Conservation (phyloP, 2,888 invertebrate genomes). For the Scelioninae gen. 2 region DNA sequence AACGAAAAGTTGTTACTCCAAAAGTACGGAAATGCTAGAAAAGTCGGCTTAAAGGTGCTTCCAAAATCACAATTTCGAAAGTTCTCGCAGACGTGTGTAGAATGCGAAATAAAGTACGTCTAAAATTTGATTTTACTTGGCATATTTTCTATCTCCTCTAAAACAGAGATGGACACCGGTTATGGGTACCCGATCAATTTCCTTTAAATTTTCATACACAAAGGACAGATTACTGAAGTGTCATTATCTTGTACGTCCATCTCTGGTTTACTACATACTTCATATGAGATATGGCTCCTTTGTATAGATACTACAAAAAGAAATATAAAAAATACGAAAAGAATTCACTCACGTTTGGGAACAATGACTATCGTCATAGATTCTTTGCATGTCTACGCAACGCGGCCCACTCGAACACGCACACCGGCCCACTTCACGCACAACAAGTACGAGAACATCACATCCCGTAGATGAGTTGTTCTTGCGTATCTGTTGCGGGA, state of each 20-base stretch:
- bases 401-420: slow-evolving; percentile 30
- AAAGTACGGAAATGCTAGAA: slow-evolving; percentile 56
- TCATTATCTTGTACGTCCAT: slow-evolving; percentile 36
- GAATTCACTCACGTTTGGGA: slow-evolving; percentile 44
- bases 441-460: slow-evolving; percentile 39
- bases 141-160: slow-evolving; percentile 43
- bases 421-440: slow-evolving; percentile 33
- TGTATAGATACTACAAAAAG: slow-evolving; percentile 55
- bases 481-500: slow-evolving; percentile 12
- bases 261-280: slow-evolving; percentile 32
- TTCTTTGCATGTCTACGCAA: slow-evolving; percentile 33
- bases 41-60: slow-evolving; percentile 57
- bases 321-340: slow-evolving; percentile 57
- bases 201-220: slow-evolving; percentile 25
- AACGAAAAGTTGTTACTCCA: slow-evolving; percentile 48
- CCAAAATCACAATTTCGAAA: slow-evolving; percentile 58
- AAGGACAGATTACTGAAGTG: slow-evolving; percentile 31
- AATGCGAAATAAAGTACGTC: slow-evolving; percentile 58
- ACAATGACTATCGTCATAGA: slow-evolving; percentile 35
- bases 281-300: slow-evolving; percentile 46
- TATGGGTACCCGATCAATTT: slow-evolving; percentile 23
- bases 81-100: slow-evolving; percentile 55
- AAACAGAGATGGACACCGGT: slow-evolving; percentile 50
- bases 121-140: slow-evolving; percentile 58
- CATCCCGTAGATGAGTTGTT: slow-evolving; percentile 17